Base-by-base conservation (phyloP, 2,113 vertebrate species). In the Tragulus kanchil region DNA sequence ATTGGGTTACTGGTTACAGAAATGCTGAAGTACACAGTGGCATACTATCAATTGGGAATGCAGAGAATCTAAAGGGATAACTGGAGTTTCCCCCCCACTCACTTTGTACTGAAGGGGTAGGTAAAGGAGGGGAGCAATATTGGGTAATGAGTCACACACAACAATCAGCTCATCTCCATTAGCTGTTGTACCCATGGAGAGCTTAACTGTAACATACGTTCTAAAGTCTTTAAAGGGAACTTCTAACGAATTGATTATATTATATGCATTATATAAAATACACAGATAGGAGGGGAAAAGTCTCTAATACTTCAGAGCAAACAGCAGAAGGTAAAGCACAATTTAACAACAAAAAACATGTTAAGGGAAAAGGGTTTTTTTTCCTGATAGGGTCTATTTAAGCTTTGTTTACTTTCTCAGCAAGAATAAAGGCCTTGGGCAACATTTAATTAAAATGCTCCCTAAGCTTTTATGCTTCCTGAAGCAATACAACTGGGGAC, bases 391-490 rank as follows among this genome's bases (percentile, higher is more conserved):
- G 31, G 36, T 64, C 86, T 93, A n/a, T 79, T 93, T 86, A 94
- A 95, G 84, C 59, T 96, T 96, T 97, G 91, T 97, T 97, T 97
- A 97, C 92, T 94, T 97, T 97, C 94, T 85, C 89, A 87, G 92
- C 77, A 97, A 97, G 96, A 96, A 93, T 77, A 95, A 97, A 96
- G 56, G 81, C 96, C 92, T 67, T 83, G 87, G 84, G 93, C 64
- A 28, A 95, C 86, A 96, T 96, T 98, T 96, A 97, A 97, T 97
- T 97, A 98, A 97, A 97, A 98, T 90, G 84, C 58, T 96, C 78
- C 87, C 56, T 93, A 94, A 95, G 71, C 87, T 95, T 89, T 95
- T 89, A 54, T 36, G 84, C 84, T 98, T 96, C 94, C 97, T 83
- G 75, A 94, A 94, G 89, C 94, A 67, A 16, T 62, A 36, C 78